Percentiles rank a stretch among this genome's conserved stretches.
Conservation (phyloP, 37 sponge, comb jelly and placozoan species). For the Oopsacas minuta region DNA sequence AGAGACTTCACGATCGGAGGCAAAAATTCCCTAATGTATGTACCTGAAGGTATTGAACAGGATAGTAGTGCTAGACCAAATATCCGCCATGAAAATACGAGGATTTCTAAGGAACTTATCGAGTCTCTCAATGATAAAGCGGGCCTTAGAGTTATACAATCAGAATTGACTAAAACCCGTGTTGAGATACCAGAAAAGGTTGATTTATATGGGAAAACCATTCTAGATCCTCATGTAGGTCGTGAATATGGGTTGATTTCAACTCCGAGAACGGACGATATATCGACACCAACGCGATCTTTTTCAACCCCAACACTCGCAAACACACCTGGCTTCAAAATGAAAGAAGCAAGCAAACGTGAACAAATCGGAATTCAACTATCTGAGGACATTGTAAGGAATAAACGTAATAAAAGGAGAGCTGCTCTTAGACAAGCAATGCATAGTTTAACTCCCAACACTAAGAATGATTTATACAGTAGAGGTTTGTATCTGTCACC, state of each 20-base stretch:
- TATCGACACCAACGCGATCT: not conserved
- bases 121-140: slow-evolving; percentile 1
- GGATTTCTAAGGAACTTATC: not conserved
- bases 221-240: slow-evolving; percentile 7
- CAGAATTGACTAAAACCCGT: not conserved
- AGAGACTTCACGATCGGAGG: not conserved
- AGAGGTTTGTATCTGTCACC: not conserved
- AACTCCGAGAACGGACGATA: not conserved
- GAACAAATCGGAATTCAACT: not conserved
- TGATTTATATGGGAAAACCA: not conserved
- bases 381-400: not conserved
- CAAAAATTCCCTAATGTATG: not conserved
- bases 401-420: not conserved
- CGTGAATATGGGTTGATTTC: not conserved
- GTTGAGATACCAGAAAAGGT: not conserved
- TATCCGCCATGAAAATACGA: not conserved
- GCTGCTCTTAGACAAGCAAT: not conserved
- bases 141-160: not conserved
- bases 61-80: not conserved
- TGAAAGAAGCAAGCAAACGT: not conserved
- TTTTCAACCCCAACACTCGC: not conserved
- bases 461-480: not conserved
- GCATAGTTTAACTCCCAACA: not conserved
- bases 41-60: not conserved
- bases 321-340: not conserved